phyloP scores from a whole-genome alignment of 2,113 vertebrate species.

The Corythornis vintsioides region DNA sequence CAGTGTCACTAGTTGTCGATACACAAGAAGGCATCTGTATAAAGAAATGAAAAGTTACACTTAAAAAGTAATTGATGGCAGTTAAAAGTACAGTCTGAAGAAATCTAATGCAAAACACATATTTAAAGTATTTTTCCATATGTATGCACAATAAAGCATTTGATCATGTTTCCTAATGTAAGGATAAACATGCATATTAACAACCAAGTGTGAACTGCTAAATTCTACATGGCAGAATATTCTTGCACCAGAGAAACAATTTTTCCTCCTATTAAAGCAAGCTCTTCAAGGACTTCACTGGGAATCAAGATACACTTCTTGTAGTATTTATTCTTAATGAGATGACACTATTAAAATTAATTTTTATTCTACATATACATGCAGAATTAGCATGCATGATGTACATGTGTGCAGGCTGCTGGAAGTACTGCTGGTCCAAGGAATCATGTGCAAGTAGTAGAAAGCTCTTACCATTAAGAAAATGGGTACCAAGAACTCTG shows the following conservation, averaged over 20 bases:
- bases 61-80: constrained; percentile 1
- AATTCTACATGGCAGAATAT: neutral
- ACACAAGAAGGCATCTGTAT: neutral
- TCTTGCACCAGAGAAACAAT: neutral
- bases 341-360: constrained; percentile 39
- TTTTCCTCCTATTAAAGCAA: neutral
- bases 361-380: neutral
- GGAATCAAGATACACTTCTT: neutral
- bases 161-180: constrained; percentile 11
- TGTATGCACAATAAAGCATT: neutral
- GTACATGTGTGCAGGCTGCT: neutral
- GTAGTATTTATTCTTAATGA: constrained; percentile 45
- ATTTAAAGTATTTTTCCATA: constrained; percentile 8
- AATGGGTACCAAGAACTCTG: neutral
- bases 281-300: constrained; percentile 14
- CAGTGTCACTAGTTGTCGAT: neutral
- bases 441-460: neutral
- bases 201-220: neutral
- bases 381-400: neutral
- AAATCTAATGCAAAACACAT: neutral
- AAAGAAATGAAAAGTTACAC: constrained; percentile 39
- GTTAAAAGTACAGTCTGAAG: constrained; percentile 14
- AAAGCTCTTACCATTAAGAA: neutral
- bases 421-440: neutral
- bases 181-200: neutral